Base-by-base conservation (phyloP, 2,797 vertebrate genomes). In the Pangasius mekongensis region DNA sequence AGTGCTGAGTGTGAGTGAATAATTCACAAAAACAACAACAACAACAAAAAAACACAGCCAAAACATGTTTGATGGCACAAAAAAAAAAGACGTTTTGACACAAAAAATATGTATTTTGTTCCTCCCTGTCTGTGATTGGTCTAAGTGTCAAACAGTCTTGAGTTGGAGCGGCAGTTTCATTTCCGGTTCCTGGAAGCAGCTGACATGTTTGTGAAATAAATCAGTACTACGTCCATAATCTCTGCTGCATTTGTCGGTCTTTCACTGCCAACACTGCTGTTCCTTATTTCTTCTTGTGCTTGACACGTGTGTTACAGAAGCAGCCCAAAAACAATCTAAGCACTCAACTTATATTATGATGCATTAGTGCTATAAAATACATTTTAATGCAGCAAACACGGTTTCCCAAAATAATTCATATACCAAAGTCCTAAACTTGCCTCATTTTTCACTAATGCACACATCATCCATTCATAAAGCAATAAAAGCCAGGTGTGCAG, bases 1-100 rank as follows among this genome's bases (percentile, higher is more conserved):
- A 80, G 82, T 47, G 33, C 30, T n/a, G 82, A 87, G 86, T 73
- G 39, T n/a, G 43, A 62, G 52, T 69, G 62, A 84, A 33, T 67
- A 18, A 11, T 84, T 27, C 39, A 39, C 39, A 39, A 39, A 39
- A 39, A 14, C 9, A 47, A 8, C 18, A 9, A 22, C 36, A 39
- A 7, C 5, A 43, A 43, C 1, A 49, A 77, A 14, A 77, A 22
- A 18, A 33, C 13, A 1, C 39, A 64, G 36, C 3, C 39, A 67
- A 84, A 64, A 67, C 62, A 49, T 47, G 81, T 20, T 66, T 10
- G 8, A 24, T 8, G 39, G 14, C 39, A 66, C 14, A 10, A 66
- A 49, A 84, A 64, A 27, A 60, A 24, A 60, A 60, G 22, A 60
- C 0, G 22, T 20, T 66, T 52, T 5, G 3, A 67, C 18, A 69